Conservation (phyloP, 2,113 vertebrate species). For the Pitta sordida region DNA sequence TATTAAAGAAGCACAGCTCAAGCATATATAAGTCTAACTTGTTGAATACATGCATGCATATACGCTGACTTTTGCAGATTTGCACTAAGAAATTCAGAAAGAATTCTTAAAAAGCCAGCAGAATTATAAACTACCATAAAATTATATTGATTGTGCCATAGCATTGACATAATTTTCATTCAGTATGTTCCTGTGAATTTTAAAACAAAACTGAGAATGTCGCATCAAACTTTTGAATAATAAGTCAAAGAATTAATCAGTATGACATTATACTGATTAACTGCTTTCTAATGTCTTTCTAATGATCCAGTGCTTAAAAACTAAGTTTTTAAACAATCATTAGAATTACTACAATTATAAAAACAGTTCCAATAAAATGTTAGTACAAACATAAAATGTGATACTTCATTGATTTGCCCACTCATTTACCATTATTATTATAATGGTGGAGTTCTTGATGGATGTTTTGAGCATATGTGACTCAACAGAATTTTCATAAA, state of each 20-base stretch:
- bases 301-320: conserved; percentile 41
- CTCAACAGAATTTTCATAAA: not conserved
- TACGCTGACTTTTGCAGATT: not conserved
- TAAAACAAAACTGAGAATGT: not conserved
- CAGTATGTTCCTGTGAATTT: not conserved
- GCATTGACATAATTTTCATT: not conserved
- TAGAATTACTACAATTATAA: conserved; percentile 1
- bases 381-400: not conserved
- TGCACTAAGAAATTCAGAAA: conserved; percentile 14
- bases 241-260: conserved; percentile 40
- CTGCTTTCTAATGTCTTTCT: conserved; percentile 59
- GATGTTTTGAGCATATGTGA: not conserved
- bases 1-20: conserved; percentile 63
- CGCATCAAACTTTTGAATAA: not conserved
- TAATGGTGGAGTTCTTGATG: not conserved
- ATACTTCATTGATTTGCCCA: not conserved
- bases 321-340: conserved; percentile 40
- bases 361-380: not conserved
- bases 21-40: conserved; percentile 25
- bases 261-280: conserved; percentile 52
- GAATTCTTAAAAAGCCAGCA: conserved; percentile 11
- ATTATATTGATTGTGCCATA: not conserved
- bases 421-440: not conserved
- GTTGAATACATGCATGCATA: not conserved
- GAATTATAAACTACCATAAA: not conserved